Base-by-base conservation (phyloP, 1,140 invertebrate genomes). In the Arctopsyche grandis region DNA sequence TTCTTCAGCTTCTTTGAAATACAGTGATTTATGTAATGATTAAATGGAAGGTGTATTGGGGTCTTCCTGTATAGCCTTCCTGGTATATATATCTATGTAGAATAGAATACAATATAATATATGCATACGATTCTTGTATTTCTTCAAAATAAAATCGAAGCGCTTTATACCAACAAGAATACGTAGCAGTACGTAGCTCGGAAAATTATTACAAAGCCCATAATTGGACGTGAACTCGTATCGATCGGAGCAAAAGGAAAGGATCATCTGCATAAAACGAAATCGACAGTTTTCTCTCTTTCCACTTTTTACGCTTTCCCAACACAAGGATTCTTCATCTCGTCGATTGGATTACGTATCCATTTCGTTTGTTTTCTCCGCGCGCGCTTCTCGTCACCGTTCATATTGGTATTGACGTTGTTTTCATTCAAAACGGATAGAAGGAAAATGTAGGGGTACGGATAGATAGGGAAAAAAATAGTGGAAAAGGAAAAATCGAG, bases 221-320 rank as follows among this genome's bases (percentile, higher is more conserved):
- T 52, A 52, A 52, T 52, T 16, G 48, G 48, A 66, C 12, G 22
- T 22, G 63, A 5, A 26, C 0, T 26, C 22, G 63, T 26, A 66
- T 19, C n/a, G 21, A 19, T 19, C 58, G 16, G 3, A 12, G 12
- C 12, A 52, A 1, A 60, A 60, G n/a, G 14, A 19, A 66, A 29
- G 63, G 24, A 66, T 66, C 63, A 26, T 66, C 63, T 26, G 63
- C 63, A 66, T 66, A 24, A 66, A 66, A 66, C 24, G 63, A 66
- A 66, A 66, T 29, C 63, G 63, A 66, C 63, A 66, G 12, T 26
- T 66, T 22, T 22, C 19, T 22, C 14, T 22, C 12, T 66, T 38
- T 60, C 10, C 1, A 26, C 22, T 66, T 66, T 22, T 14, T 5
- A 21, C 21, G 21, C 21, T 60, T 21, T 22, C 24, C n/a, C 19